Conservation (phyloP, 2,888 invertebrate species). For the Tipula vernalis region DNA sequence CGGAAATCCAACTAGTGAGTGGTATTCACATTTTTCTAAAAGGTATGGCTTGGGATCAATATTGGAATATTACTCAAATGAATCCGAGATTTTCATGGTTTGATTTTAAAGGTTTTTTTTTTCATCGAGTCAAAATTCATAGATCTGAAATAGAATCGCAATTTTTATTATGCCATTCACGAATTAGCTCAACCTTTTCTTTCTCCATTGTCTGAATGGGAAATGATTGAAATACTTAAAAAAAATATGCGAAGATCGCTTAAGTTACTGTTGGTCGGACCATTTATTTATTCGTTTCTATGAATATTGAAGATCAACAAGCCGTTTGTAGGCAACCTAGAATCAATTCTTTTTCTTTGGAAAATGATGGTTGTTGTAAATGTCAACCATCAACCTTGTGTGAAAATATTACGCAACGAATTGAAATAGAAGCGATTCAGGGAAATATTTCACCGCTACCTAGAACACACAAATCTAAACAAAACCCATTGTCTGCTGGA, state of each 20-base stretch:
- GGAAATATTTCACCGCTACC: too few species aligned
- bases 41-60: too few species aligned
- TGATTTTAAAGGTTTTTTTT: background rate
- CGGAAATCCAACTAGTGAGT: background rate
- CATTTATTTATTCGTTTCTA: background rate
- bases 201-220: background rate
- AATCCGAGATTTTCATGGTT: background rate
- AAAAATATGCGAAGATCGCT: background rate
- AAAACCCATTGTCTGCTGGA: background rate
- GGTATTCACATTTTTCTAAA: background rate
- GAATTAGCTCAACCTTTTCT: background rate
- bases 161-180: background rate
- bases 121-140: background rate
- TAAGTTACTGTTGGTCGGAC: background rate
- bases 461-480: background rate
- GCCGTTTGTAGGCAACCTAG: background rate
- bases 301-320: background rate
- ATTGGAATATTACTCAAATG: background rate
- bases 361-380: too few species aligned
- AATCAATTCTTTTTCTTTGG: background rate
- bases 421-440: too few species aligned
- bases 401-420: too few species aligned
- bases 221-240: background rate
- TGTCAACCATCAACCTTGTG: too few species aligned
- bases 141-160: background rate